Percentiles rank a stretch among this genome's conserved stretches.
Conservation (phyloP, 2,113 vertebrate genomes). For the Stomatorhinus ivindoensis region DNA sequence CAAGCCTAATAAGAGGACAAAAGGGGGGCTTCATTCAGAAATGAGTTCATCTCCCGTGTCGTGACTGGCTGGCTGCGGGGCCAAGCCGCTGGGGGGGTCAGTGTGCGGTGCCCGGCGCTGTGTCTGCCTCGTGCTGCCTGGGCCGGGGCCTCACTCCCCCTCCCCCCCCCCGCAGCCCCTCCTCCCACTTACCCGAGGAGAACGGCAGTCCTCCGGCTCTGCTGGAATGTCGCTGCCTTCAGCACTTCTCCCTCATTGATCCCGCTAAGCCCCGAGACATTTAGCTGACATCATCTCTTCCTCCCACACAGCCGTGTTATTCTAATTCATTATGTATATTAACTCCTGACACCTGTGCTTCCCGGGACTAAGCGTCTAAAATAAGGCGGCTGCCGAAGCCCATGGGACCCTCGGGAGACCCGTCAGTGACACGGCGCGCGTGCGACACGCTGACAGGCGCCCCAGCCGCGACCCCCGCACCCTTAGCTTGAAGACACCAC, state of each 20-base stretch:
- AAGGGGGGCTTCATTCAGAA: background rate
- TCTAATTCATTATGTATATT: conserved; percentile 47
- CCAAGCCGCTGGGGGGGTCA: background rate
- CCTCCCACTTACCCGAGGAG: background rate
- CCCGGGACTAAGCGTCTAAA: background rate
- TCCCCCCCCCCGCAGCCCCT: background rate
- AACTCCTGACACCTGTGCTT: conserved; percentile 30
- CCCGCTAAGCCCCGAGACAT: conserved; percentile 40
- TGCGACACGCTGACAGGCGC: background rate
- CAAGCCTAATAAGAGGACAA: conserved; percentile 10
- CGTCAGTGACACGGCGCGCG: background rate
- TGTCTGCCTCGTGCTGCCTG: conserved; percentile 13
- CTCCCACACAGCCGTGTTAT: conserved; percentile 37
- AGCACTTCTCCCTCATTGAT: conserved; percentile 60
- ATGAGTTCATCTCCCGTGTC: background rate
- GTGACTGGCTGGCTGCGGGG: background rate
- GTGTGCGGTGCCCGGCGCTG: background rate
- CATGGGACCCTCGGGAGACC: background rate
- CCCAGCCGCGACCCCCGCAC: background rate
- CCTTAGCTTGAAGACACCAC: background rate
- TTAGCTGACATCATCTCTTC: conserved; percentile 55
- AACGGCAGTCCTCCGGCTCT: background rate
- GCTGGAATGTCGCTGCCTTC: conserved; percentile 48
- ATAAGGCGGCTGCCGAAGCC: background rate
- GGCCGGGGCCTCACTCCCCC: conserved; percentile 23